These are phyloP conservation scores for Drosophila chauvacae DNA, from an alignment of 1,140 invertebrate genomes.

Conservation along the genomic window DNA sequence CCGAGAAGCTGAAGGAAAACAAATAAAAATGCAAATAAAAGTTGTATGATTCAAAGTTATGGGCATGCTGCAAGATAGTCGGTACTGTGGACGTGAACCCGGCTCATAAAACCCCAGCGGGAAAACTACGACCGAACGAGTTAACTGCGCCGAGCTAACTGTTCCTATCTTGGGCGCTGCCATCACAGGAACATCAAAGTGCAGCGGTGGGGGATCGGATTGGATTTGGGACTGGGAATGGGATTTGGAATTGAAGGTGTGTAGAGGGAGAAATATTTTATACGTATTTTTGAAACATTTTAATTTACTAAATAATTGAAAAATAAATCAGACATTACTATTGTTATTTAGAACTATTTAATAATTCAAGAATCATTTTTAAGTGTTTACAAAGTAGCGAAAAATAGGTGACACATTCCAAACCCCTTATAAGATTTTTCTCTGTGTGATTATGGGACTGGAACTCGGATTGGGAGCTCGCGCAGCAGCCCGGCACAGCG, in stretches of 20 bases:
- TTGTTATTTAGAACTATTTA: not conserved
- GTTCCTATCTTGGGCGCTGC: constrained; percentile 67
- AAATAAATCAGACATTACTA: not conserved
- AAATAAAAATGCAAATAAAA: constrained; percentile 79
- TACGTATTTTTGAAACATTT: not conserved
- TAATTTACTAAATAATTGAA: not conserved
- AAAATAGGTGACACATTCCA: not conserved
- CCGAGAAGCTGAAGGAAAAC: constrained; percentile 51
- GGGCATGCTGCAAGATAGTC: constrained; percentile 52
- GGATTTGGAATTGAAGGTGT: constrained; percentile 22
- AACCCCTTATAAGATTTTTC: not conserved
- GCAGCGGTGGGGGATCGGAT: constrained; percentile 45
- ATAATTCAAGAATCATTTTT: not conserved
- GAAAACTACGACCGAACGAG: constrained; percentile 31
- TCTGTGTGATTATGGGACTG: constrained; percentile 10
- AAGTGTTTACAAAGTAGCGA: not conserved
- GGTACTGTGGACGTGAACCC: constrained; percentile 41
- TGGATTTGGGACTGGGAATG: constrained; percentile 36
- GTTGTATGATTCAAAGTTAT: constrained; percentile 71
- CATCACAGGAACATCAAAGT: constrained; percentile 73
- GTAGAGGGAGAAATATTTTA: not conserved
- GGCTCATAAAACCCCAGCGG: constrained; percentile 65
- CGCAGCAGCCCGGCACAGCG: constrained; percentile 47
- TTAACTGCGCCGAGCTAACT: constrained; percentile 58
- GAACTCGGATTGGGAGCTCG: constrained; percentile 13